Conservation (phyloP, 2,797 vertebrate genomes). For the Decapterus maruadsi region DNA sequence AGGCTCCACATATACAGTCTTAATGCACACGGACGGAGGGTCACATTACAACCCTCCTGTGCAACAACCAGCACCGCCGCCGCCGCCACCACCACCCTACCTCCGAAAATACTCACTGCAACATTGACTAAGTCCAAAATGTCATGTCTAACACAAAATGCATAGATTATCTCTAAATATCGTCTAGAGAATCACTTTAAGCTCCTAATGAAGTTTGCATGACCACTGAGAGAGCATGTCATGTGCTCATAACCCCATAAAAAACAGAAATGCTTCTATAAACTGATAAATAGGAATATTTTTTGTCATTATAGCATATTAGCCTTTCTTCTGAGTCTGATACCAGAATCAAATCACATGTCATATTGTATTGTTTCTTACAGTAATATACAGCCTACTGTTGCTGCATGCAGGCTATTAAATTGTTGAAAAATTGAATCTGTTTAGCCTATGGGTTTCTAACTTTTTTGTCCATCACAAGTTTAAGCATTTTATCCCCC, state of each 20-base stretch:
- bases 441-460: neutral
- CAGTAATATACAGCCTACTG: neutral
- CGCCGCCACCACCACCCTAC: too few relatives aligned
- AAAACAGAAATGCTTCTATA: neutral
- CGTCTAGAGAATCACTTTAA: neutral
- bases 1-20: constrained; percentile 19
- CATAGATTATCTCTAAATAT: neutral
- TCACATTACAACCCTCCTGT: constrained; percentile 20
- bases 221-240: neutral
- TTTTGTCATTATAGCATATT: neutral
- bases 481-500: too few relatives aligned
- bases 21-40: neutral
- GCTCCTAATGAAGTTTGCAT: neutral
- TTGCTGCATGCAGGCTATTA: too few relatives aligned
- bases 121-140: neutral
- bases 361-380: neutral
- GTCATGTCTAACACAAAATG: neutral
- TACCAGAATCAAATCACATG: neutral
- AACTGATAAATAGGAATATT: neutral
- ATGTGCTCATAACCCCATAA: neutral
- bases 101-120: neutral
- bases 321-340: neutral
- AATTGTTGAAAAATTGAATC: neutral
- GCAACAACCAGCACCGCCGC: too few relatives aligned
- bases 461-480: neutral